Evolutionary conservation across 1,140 invertebrate genomes (phyloP).

Genomic region (Leptopilina boulardi): DNA sequence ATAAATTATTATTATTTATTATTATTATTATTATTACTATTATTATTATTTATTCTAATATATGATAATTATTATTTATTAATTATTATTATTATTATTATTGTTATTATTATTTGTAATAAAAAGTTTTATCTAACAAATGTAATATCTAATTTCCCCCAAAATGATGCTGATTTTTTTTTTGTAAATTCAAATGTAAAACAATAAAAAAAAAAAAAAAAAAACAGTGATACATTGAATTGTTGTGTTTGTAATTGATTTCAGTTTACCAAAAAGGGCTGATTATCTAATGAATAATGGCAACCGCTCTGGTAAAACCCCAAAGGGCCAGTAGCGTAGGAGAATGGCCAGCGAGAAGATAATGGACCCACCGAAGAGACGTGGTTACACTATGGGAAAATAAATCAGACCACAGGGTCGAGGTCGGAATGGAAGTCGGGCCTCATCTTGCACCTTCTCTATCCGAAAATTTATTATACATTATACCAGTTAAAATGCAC

Average conservation of each 20-base stretch:
- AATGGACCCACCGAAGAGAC: constrained; percentile 60
- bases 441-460: constrained; percentile 71
- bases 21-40: too few species aligned
- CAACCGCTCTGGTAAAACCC: constrained; percentile 29
- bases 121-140: too few species aligned
- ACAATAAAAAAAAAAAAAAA: too few species aligned
- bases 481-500: constrained; percentile 47
- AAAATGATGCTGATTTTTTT: too few species aligned
- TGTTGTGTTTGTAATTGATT: constrained; percentile 10
- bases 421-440: constrained; percentile 67
- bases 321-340: constrained; percentile 58
- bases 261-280: not conserved
- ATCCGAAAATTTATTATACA: constrained; percentile 73
- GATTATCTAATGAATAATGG: constrained; percentile 28
- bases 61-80: too few species aligned
- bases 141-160: too few species aligned
- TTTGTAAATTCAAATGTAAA: too few species aligned
- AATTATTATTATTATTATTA: too few species aligned
- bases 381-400: constrained; percentile 59
- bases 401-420: constrained; percentile 66
- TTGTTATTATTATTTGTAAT: too few species aligned
- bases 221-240: not conserved
- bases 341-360: constrained; percentile 62
- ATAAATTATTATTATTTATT: too few species aligned
- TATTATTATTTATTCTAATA: too few species aligned